Percentiles rank a stretch among this genome's conserved stretches.
These are phyloP conservation scores for Alosa alosa DNA, from an alignment of 2,113 vertebrate genomes.

Conservation along the genomic window DNA sequence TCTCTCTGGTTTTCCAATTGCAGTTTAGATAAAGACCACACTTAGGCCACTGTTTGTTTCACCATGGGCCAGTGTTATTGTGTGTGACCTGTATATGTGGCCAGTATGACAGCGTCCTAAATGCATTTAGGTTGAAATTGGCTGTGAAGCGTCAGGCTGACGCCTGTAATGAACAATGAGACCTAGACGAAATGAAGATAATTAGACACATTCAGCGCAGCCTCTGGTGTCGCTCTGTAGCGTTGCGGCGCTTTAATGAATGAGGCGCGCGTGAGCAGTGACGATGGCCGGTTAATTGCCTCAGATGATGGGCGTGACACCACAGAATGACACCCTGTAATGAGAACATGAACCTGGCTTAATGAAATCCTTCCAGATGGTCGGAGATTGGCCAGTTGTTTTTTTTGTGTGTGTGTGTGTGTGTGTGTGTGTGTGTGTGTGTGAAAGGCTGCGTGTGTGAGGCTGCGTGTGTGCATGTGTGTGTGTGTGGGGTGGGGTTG, in stretches of 20 bases:
- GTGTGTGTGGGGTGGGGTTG: neutral
- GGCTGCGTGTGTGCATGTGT: neutral
- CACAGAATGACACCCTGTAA: slow-evolving; percentile 30
- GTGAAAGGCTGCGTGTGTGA: neutral
- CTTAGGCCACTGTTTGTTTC: neutral
- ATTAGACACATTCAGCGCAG: neutral
- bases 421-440: neutral
- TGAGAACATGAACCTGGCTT: slow-evolving; percentile 36
- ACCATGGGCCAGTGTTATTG: neutral
- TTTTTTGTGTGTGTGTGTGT: slow-evolving; percentile 31
- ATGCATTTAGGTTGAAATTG: neutral
- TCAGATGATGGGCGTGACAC: neutral
- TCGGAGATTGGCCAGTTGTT: slow-evolving; percentile 34
- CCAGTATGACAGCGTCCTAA: neutral
- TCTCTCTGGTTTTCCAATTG: neutral
- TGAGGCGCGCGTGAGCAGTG: neutral
- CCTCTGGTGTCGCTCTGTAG: neutral
- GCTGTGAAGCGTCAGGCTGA: neutral
- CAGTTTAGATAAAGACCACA: neutral
- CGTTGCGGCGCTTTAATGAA: neutral
- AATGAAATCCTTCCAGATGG: slow-evolving; percentile 36
- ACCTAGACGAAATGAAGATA: slow-evolving; percentile 31
- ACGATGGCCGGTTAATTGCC: slow-evolving; percentile 18
- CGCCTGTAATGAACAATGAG: slow-evolving; percentile 7
- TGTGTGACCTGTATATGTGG: neutral